These are phyloP conservation scores for Ciconia nigra DNA, from an alignment of 2,797 vertebrate genomes.

Conservation along the genomic window DNA sequence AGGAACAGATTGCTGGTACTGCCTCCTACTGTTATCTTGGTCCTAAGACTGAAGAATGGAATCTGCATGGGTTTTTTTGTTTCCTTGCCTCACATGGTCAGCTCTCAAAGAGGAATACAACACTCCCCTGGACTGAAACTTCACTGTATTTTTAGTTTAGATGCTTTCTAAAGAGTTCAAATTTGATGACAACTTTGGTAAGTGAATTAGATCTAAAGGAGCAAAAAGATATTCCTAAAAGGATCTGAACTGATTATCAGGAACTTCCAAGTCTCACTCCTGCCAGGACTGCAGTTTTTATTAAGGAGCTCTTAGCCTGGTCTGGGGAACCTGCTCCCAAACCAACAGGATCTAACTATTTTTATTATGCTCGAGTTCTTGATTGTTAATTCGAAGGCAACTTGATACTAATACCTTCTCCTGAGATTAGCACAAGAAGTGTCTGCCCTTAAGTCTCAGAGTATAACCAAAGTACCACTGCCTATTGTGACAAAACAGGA, in stretches of 20 bases:
- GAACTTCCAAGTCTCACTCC: neutral
- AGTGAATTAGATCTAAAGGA: neutral
- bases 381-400: neutral
- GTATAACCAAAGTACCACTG: neutral
- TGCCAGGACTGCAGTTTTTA: neutral
- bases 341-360: neutral
- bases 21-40: neutral
- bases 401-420: neutral
- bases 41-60: neutral
- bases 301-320: neutral
- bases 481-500: neutral
- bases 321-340: neutral
- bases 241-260: neutral
- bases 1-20: neutral
- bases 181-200: neutral
- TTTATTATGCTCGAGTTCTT: neutral
- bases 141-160: neutral
- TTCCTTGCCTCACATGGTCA: rapidly evolving
- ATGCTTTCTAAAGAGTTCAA: neutral
- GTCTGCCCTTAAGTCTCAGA: neutral
- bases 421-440: neutral
- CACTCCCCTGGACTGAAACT: neutral
- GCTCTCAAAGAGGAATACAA: neutral
- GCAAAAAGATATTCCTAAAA: neutral
- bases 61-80: neutral